Percentiles rank a stretch among this genome's conserved stretches.
These are phyloP conservation scores for Hipposideros armiger DNA, from an alignment of 2,113 vertebrate genomes.

Conservation along the genomic window DNA sequence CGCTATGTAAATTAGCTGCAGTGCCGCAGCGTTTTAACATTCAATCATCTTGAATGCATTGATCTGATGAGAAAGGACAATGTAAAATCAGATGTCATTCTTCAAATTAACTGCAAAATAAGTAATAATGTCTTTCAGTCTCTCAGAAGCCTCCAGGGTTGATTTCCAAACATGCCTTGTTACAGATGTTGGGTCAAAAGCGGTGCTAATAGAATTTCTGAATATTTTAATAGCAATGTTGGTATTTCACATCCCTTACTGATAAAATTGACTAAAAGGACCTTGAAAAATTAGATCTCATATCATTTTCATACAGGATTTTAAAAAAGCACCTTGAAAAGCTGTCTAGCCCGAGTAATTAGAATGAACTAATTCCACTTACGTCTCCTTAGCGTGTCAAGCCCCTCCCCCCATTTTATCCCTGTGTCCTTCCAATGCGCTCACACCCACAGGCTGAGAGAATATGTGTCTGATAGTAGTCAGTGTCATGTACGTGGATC, in stretches of 20 bases:
- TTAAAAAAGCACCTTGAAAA: not conserved
- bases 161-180: not conserved
- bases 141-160: not conserved
- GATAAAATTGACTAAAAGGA: not conserved
- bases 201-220: not conserved
- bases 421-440: not conserved
- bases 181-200: not conserved
- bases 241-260: not conserved
- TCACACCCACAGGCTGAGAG: not conserved
- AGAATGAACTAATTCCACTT: not conserved
- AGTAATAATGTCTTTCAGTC: not conserved
- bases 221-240: not conserved
- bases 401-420: not conserved
- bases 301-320: not conserved
- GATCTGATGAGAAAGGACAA: not conserved
- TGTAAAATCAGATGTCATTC: not conserved
- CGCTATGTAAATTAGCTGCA: not conserved
- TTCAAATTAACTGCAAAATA: not conserved
- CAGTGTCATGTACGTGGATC: not conserved
- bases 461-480: not conserved
- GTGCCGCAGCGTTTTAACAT: not conserved
- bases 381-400: not conserved
- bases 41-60: not conserved
- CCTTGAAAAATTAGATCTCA: not conserved
- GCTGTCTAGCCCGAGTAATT: not conserved